Evolutionary conservation across 2,113 vertebrate species (phyloP).

Genomic region (Pedetes capensis): DNA sequence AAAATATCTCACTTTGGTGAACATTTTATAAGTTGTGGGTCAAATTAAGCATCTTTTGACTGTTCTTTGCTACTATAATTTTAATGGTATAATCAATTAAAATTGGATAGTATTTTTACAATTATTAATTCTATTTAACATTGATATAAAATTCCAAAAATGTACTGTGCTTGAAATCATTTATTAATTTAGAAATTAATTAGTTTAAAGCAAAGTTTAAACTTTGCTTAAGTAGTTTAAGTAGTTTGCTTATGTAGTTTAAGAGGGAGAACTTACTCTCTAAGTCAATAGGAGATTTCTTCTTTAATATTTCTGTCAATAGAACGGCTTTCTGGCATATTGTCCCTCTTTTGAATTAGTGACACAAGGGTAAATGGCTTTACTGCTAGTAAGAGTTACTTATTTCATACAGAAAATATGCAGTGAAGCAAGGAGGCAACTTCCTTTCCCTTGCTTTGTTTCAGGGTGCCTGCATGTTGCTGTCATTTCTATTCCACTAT

Average conservation of each 20-base stretch:
- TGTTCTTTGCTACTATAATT: not conserved
- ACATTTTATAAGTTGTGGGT: not conserved
- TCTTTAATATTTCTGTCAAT: slow-evolving; percentile 20
- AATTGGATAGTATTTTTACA: not conserved
- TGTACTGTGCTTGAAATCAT: not conserved
- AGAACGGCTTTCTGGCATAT: not conserved
- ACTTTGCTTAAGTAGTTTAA: too few species aligned
- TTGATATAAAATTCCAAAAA: not conserved
- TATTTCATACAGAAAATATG: not conserved
- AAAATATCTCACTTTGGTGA: not conserved
- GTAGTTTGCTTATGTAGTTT: too few species aligned
- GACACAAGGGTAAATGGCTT: not conserved
- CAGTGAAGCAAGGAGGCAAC: not conserved
- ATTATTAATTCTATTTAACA: not conserved
- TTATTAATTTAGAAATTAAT: slow-evolving; percentile 31
- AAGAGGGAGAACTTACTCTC: not conserved
- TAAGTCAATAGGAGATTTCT: not conserved
- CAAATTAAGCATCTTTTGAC: not conserved
- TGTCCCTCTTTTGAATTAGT: not conserved
- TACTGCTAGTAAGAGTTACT: not conserved
- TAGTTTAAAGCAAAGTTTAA: too few species aligned
- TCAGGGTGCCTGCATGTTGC: not conserved
- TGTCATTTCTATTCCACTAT: not conserved
- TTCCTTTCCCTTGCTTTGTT: not conserved
- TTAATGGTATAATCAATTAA: not conserved